Evolutionary conservation across 2,797 vertebrate genomes (phyloP), one percentile per base, ranked within the genome.

Genomic region (Lateolabrax maculatus): DNA sequence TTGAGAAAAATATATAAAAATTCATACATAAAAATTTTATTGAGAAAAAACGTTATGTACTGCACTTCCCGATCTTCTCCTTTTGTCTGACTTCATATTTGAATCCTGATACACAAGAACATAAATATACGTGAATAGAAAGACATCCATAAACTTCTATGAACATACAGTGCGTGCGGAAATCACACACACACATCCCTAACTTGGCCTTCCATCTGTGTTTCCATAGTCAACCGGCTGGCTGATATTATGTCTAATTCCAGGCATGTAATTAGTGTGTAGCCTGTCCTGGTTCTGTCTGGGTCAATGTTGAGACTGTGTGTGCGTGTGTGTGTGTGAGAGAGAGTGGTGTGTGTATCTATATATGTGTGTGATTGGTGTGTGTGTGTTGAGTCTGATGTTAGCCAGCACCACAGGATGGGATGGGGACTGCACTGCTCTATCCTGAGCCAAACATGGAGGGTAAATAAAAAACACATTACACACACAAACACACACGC

Each of bases 211-310:
- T 75, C 65, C 73, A 77, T 84, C 71, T 52, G 61, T 75, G 75
- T 93, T 94, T 93, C 89, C 89, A 89, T 71, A 72, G 80, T 83
- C 62, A 66, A 81, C 67, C 63, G 75, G 66, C 84, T 88, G 87
- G 82, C 85, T 91, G 87, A 92, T 93, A 90, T 91, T 88, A 91
- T 90, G 88, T 94, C 86, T 91, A 94, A 94, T 93, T 93, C 86
- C 76, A 92, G 92, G 85, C 87, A 89, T 94, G 91, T 93, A 93
- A 93, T 94, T 94, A 91, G 87, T 92, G 90, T 91, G 92, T 86
- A 87, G 87, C 84, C 86, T 84, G 85, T 87, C 90, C 83, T 90
- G 91, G 84, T 90, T 86, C 84, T 89, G 92, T 93, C 94, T 93
- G 91, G 89, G 88, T 89, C 81, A 90, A 57, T 79, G 75, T 86